Evolutionary conservation across 1,140 invertebrate genomes (phyloP), one percentile per base, ranked within the genome.

Genomic region (Lysiphlebus fabarum): DNA sequence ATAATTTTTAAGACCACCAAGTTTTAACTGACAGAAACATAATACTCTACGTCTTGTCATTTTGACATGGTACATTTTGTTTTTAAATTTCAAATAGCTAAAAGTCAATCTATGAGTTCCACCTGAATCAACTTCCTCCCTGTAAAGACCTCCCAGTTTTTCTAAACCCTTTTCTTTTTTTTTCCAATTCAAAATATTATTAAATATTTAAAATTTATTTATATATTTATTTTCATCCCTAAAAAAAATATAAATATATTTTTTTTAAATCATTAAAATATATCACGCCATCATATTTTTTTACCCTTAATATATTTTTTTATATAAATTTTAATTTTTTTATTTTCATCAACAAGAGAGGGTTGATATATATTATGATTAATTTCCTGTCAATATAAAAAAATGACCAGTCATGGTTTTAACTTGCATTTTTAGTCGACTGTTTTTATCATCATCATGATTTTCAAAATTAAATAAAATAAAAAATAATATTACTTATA

Each of bases 71-170:
- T 44, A 53, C 70, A 69, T 57, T 63, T 69, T 66, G 69, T 68
- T 72, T 67, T 69, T 62, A 56, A 60, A 58, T 58, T 26, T 26
- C n/a, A 4, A 26, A 26, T 26, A 26, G 58, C 50, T 12, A 53
- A 53, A 56, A 51, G 60, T 55, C 49, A 55, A 65, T 65, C 53
- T 67, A 77, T 53, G 57, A 53, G 51, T 62, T 55, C 63, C 77
- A 79, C 73, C 77, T 79, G 77, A 72, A 67, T 74, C 76, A 78
- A 79, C 77, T 79, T 76, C 75, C 77, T 76, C 62, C 56, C 54
- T 56, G 49, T 7, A 37, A 34, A 42, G 71, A 69, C 72, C 73
- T 62, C 72, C 70, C 75, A 58, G 56, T 45, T 67, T 56, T 44
- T 8, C 11, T 47, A 51, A 70, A 75, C 68, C 66, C 67, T 65